A percentile compares a stretch with the other conserved stretches of the same genome.
These are phyloP conservation scores for Potamarius usumacintae DNA, from an alignment of 2,113 vertebrate genomes.

Conservation along the genomic window DNA sequence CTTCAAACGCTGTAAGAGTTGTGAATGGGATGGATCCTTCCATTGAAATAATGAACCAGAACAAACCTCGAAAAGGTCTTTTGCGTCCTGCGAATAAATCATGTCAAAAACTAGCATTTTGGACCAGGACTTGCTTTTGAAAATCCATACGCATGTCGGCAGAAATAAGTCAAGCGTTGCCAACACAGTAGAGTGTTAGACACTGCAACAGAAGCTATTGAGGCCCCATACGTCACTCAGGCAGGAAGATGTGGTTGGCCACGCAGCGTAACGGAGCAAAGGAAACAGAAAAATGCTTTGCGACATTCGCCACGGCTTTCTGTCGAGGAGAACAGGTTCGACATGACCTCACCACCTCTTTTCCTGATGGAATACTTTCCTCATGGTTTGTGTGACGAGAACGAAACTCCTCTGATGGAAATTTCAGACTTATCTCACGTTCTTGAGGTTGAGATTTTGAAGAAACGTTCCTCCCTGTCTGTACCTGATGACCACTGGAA, in stretches of 20 bases:
- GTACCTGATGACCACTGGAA: slow-evolving; percentile 66
- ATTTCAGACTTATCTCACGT: slow-evolving; percentile 63
- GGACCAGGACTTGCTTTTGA: neutral
- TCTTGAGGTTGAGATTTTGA: slow-evolving; percentile 57
- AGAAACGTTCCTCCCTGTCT: slow-evolving; percentile 60
- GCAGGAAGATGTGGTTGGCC: slow-evolving; percentile 72
- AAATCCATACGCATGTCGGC: neutral
- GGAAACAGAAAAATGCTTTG: slow-evolving; percentile 71
- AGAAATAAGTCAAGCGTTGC: neutral
- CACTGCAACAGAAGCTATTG: neutral
- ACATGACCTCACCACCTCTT: slow-evolving; percentile 55
- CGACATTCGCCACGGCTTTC: slow-evolving; percentile 65
- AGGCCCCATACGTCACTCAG: slow-evolving; percentile 44
- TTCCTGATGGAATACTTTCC: slow-evolving; percentile 74
- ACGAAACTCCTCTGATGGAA: slow-evolving; percentile 65
- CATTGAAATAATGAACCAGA: neutral
- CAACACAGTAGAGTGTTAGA: neutral
- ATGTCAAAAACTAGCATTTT: neutral
- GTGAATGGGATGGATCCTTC: neutral
- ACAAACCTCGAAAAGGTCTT: neutral
- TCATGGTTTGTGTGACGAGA: slow-evolving; percentile 57
- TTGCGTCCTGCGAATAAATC: neutral
- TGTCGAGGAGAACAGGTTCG: slow-evolving; percentile 60
- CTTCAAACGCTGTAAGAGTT: neutral
- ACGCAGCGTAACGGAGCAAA: slow-evolving; percentile 72